Conservation (phyloP, 2,797 vertebrate genomes). For the Helarctos malayanus region DNA sequence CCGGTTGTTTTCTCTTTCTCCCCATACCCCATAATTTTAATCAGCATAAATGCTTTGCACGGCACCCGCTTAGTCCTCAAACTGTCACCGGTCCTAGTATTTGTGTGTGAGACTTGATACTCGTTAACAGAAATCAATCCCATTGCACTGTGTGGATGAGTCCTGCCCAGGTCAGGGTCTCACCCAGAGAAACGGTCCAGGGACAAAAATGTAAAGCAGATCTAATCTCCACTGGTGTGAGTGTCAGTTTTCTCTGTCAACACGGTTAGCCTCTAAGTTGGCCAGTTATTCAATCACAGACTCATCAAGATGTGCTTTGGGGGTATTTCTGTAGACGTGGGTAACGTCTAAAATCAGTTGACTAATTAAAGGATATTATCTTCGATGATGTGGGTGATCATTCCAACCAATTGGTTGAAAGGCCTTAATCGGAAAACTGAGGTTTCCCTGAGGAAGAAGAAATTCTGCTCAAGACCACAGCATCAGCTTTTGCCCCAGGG, state of each 20-base stretch:
- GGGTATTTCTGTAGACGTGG: background rate
- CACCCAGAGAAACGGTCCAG: background rate
- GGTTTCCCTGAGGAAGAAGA: background rate
- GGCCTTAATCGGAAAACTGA: background rate
- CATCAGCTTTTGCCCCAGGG: background rate
- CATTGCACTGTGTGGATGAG: background rate
- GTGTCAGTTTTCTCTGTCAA: background rate
- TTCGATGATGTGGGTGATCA: background rate
- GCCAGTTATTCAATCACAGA: background rate
- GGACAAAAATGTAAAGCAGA: background rate
- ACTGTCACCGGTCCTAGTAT: background rate
- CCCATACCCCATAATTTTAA: background rate
- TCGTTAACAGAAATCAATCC: background rate
- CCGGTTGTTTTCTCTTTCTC: background rate
- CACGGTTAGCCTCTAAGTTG: background rate
- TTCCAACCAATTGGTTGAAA: background rate
- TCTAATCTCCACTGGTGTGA: rapidly evolving
- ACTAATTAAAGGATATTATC: background rate
- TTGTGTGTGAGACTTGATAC: background rate
- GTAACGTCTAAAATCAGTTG: background rate
- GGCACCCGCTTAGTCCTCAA: background rate
- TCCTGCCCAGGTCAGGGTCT: background rate
- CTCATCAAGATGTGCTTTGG: background rate
- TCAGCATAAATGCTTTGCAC: background rate
- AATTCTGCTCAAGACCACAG: background rate